Evolutionary conservation across 2,888 invertebrate genomes (phyloP).

Genomic region (Mythimna lalbum): DNA sequence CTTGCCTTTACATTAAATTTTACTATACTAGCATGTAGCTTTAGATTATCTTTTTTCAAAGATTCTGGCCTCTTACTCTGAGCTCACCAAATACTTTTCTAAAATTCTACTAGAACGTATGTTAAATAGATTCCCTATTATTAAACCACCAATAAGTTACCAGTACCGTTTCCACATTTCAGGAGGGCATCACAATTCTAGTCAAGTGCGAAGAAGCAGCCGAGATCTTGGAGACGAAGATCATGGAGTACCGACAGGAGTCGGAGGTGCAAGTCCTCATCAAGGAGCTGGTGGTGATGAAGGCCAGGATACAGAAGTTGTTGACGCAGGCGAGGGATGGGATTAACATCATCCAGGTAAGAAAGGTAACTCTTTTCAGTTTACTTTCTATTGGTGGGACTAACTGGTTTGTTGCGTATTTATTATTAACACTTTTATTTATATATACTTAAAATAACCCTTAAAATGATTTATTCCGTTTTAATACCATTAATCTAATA

Average conservation of each 20-base stretch:
- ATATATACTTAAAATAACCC: not conserved
- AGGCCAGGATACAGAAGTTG: conserved; percentile 92
- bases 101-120: not conserved
- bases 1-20: not conserved
- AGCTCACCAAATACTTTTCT: too few relatives aligned
- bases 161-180: conserved; percentile 67
- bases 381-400: conserved; percentile 27
- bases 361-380: conserved; percentile 78
- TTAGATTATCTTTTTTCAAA: not conserved
- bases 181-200: conserved; percentile 93
- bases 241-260: conserved; percentile 92
- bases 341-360: conserved; percentile 89
- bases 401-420: conserved; percentile 26
- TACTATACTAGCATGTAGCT: not conserved
- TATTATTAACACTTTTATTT: conserved; percentile 13
- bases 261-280: conserved; percentile 91
- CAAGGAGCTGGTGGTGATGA: conserved; percentile 90
- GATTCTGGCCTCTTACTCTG: not conserved
- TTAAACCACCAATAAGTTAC: not conserved
- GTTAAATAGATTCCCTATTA: not conserved
- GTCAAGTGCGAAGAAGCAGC: conserved; percentile 93
- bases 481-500: too few relatives aligned
- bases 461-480: too few relatives aligned
- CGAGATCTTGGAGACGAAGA: conserved; percentile 91
- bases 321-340: conserved; percentile 93